Evolutionary conservation across 2,888 invertebrate genomes (phyloP), one percentile per base, ranked within the genome.

Genomic region (Dicyrtoma fusca): DNA sequence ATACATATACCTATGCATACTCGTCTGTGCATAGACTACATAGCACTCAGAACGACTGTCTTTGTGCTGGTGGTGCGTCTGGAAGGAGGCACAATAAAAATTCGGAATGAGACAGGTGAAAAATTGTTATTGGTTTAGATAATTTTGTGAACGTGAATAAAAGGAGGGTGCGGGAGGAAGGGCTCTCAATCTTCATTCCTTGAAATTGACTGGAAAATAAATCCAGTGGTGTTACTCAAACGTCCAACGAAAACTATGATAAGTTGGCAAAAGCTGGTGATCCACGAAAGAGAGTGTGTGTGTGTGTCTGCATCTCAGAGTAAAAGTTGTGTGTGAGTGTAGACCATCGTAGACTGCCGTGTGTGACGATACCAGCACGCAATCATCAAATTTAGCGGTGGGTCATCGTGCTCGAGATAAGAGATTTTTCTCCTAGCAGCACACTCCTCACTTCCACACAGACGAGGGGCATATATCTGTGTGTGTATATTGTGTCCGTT

Each of bases 331-430:
- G 25, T n/a, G n/a, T n/a, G n/a, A n/a, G n/a, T n/a, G n/a, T n/a
- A n/a, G n/a, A n/a, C n/a, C n/a, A n/a, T n/a, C n/a, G n/a, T n/a
- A 59, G 14, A 19, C 13, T 62, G 42, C 42, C 45, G 49, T 53
- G 61, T 72, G 45, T 71, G 68, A 71, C 53, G 51, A 34, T 34
- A 34, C 55, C 63, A 42, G 47, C 74, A 74, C 71, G 74, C 74
- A 74, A 74, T 62, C 74, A 71, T 66, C 71, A 66, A 71, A 74
- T 74, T 74, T 74, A 74, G 53, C 61, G 51, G 61, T 63, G 42
- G 71, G 62, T 65, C 71, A 65, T 69, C 62, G 61, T 51, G 26
- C 59, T 26, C 44, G 51, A 68, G 64, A 53, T 51, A 65, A 65
- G 49, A 51, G 42, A 19, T 57, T 57, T 55, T 57, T 68, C 57